Evolutionary conservation across 2,797 vertebrate species (phyloP).

Genomic region (Pagetopsis macropterus): DNA sequence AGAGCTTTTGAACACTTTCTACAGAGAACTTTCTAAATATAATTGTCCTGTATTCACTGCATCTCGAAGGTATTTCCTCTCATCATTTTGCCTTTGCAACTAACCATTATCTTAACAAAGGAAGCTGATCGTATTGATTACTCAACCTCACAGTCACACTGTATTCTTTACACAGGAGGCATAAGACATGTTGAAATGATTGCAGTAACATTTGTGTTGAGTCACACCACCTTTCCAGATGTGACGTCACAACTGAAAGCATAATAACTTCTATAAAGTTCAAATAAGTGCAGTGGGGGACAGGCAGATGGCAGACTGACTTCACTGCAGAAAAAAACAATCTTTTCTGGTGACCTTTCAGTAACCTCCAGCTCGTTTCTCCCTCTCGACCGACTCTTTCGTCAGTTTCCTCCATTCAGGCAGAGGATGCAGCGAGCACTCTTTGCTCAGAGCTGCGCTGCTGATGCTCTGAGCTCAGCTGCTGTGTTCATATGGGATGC

Average conservation of each 20-base stretch:
- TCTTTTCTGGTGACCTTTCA: slow-evolving; percentile 55
- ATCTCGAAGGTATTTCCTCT: background rate
- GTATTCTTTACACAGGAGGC: background rate
- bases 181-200: background rate
- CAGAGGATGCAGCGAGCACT: slow-evolving; percentile 36
- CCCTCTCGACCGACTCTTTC: slow-evolving; percentile 58
- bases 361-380: slow-evolving; percentile 56
- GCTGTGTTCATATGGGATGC: slow-evolving; percentile 66
- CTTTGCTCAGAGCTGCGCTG: slow-evolving; percentile 62
- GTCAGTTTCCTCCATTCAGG: slow-evolving; percentile 55
- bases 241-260: background rate
- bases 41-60: background rate
- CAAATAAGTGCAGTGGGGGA: slow-evolving; percentile 4
- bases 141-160: no score
- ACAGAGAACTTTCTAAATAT: background rate
- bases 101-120: background rate
- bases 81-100: slow-evolving; percentile 6
- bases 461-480: slow-evolving; percentile 57
- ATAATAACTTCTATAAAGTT: background rate
- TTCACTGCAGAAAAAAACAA: slow-evolving; percentile 48
- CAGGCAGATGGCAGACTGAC: slow-evolving; percentile 54
- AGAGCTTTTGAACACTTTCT: background rate
- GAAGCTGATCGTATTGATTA: background rate
- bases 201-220: slow-evolving; percentile 8
- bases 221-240: background rate